Base-by-base conservation (phyloP, 1,140 invertebrate genomes). In the Trachymyrmex cornetzi region DNA sequence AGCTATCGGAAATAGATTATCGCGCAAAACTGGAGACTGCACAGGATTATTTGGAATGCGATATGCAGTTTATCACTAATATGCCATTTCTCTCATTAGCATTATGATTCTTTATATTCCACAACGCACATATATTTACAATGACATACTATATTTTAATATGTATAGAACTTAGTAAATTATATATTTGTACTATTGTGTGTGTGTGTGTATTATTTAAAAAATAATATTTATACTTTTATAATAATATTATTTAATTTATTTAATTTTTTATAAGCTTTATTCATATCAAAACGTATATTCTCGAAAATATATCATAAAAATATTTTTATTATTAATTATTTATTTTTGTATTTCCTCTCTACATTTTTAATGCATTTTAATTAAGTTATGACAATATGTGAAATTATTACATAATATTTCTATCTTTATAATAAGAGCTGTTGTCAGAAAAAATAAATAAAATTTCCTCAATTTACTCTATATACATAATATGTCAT, bases 1-100 rank as follows among this genome's bases (percentile, higher is more conserved):
- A 69, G 27, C 64, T 48, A 80, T 86, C 64, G 77, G 64, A 67
- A 69, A 86, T 38, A 80, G 74, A 85, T 85, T 85, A 85, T 67
- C 63, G 59, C 38, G 72, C 84, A 64, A 85, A 84, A 85, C 30
- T 79, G 38, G 84, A 85, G 63, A 80, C 61, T 38, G 48, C 38
- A 7, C 24, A 16, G 19, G 69, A 84, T 84, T 75, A 61, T 27
- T 61, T n/a, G 27, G 16, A 27, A 80, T 67, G 38, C 55, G 69
- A 75, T 74, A 75, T 84, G 72, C 34, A 84, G 30, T 57, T 75
- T 61, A 44, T 22, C 27, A 27, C 69, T 75, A 61, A 82, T 74
- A 34, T 44, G 24, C 38, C 80, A 30, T 74, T 82, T 44, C 66
- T 48, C 66, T 50, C 55, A 61, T 34, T 82, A 34, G 11, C 66